Evolutionary conservation across 2,113 vertebrate species (phyloP).

Genomic region (Calypte anna): DNA sequence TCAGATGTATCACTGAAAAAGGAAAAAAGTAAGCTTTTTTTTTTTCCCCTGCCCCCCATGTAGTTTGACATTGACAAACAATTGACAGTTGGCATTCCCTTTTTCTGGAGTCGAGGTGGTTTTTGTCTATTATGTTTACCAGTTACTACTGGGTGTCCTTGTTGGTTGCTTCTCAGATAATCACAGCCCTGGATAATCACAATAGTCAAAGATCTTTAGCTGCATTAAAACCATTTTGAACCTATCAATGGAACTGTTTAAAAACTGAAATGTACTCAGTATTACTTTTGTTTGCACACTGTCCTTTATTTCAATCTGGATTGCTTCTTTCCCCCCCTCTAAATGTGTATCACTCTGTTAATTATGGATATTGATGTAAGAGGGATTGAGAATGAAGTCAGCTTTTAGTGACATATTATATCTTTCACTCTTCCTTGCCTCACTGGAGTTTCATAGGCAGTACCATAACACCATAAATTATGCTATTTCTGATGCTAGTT

Average conservation of each 20-base stretch:
- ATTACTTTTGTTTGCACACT: neutral
- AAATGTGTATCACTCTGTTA: neutral
- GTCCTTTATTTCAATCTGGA: neutral
- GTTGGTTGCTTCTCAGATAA: neutral
- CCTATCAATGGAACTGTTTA: neutral
- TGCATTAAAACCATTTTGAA: neutral
- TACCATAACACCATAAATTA: neutral
- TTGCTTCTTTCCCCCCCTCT: accelerated
- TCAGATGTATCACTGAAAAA: neutral
- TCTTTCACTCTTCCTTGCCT: neutral
- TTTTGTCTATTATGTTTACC: neutral
- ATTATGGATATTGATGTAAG: neutral
- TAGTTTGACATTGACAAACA: neutral
- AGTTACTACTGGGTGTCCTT: neutral
- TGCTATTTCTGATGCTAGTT: neutral
- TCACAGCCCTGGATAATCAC: neutral
- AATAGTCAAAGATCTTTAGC: neutral
- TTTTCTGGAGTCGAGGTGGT: neutral
- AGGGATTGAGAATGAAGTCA: neutral
- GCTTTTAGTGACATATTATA: neutral
- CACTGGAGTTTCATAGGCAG: neutral
- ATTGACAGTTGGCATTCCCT: neutral
- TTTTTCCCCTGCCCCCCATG: neutral
- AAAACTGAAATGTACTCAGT: neutral
- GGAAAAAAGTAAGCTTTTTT: neutral